Evolutionary conservation across 1,140 invertebrate genomes (phyloP).

Genomic region (Latrodectus geometricus): DNA sequence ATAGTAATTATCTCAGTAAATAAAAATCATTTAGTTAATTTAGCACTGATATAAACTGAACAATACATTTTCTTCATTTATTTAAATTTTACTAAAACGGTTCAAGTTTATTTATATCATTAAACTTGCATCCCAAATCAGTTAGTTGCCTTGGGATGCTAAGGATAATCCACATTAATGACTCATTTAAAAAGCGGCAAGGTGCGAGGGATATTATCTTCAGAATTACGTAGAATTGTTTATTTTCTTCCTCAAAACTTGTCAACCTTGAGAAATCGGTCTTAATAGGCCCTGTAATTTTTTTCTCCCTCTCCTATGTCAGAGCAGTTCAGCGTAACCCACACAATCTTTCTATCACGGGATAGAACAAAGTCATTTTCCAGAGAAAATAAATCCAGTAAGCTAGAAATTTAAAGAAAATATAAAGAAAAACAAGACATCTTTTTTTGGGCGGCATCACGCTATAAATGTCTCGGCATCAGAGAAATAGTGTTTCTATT

Average conservation of each 20-base stretch:
- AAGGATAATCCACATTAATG: too few relatives aligned
- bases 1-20: too few relatives aligned
- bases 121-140: too few relatives aligned
- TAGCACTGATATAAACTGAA: too few relatives aligned
- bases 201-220: too few relatives aligned
- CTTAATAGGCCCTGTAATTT: neutral
- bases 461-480: constrained; percentile 17
- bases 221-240: neutral
- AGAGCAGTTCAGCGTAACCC: neutral
- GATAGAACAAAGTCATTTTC: neutral
- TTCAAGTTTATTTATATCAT: too few relatives aligned
- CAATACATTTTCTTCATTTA: too few relatives aligned
- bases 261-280: neutral
- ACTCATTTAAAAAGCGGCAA: too few relatives aligned
- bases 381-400: neutral
- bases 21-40: too few relatives aligned
- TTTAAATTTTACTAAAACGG: too few relatives aligned
- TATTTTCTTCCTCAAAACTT: neutral
- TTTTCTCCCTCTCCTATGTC: neutral
- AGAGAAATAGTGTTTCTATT: constrained; percentile 17
- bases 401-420: neutral
- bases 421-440: neutral
- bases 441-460: constrained; percentile 17
- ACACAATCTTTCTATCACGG: neutral
- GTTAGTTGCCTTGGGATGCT: too few relatives aligned